These are phyloP conservation scores for Blastomussa wellsi DNA, from an alignment of 92 coral and sea anemone species.

Conservation along the genomic window DNA sequence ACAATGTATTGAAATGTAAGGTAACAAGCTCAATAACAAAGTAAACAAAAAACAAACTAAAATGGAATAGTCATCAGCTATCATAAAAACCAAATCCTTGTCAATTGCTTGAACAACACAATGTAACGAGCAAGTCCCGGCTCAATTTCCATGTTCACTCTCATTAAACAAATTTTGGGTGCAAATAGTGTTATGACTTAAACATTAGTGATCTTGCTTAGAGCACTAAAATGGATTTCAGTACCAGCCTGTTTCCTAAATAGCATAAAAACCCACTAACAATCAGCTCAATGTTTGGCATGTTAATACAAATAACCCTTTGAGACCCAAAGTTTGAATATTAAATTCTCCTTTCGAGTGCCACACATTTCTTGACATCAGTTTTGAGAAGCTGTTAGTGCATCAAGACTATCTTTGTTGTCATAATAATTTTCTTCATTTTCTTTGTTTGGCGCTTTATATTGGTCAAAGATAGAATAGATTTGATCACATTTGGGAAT, in stretches of 20 bases:
- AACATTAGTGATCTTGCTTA: not conserved
- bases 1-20: not conserved
- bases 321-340: not conserved
- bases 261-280: not conserved
- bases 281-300: not conserved
- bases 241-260: conserved; percentile 23
- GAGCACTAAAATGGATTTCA: conserved; percentile 6
- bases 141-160: not conserved
- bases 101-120: not conserved
- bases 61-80: not conserved
- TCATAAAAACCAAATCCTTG: not conserved
- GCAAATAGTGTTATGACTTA: not conserved
- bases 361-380: not conserved
- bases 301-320: not conserved
- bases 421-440: not conserved
- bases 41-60: not conserved
- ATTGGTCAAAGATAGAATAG: not conserved
- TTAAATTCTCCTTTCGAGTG: not conserved
- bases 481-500: not conserved
- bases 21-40: not conserved
- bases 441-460: not conserved
- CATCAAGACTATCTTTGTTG: not conserved
- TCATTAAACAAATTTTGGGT: not conserved
- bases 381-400: not conserved
- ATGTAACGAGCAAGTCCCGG: not conserved